Conservation (phyloP, 1,140 invertebrate genomes). For the Bombus soroeensis region DNA sequence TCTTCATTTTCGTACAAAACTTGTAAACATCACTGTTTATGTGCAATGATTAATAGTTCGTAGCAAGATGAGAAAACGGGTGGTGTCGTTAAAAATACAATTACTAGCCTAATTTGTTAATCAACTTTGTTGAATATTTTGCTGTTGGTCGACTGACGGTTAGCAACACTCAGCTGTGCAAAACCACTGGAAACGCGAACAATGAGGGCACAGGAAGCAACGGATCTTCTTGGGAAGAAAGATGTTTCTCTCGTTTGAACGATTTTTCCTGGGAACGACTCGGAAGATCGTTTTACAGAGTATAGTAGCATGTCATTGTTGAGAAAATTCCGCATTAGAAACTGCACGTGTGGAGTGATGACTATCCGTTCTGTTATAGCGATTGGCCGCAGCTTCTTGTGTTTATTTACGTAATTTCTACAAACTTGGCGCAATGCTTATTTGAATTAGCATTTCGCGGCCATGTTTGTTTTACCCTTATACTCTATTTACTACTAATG, state of each 20-base stretch:
- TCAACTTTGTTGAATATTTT: slow-evolving; percentile 16
- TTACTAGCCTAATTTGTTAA: not conserved
- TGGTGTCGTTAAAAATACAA: not conserved
- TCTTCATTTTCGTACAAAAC: no score
- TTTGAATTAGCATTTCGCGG: slow-evolving; percentile 21
- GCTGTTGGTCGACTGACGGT: not conserved
- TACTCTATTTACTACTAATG: not conserved
- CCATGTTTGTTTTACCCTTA: not conserved
- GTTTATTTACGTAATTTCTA: slow-evolving; percentile 1
- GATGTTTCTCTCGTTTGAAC: not conserved
- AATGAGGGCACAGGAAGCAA: slow-evolving; percentile 58
- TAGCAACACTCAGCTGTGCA: not conserved
- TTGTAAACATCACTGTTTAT: not conserved
- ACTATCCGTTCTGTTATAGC: not conserved
- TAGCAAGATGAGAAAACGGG: not conserved
- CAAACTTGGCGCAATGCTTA: not conserved
- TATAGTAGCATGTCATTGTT: not conserved
- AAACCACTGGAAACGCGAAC: slow-evolving; percentile 27
- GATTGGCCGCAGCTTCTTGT: not conserved
- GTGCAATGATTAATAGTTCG: not conserved
- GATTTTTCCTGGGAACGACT: slow-evolving; percentile 35
- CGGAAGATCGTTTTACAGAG: slow-evolving; percentile 44
- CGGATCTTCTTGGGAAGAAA: slow-evolving; percentile 63
- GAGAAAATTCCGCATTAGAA: slow-evolving; percentile 34
- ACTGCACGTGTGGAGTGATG: not conserved